Percentiles rank a stretch among this genome's conserved stretches.
Evolutionary conservation across 1,140 invertebrate species (phyloP).

Genomic region (Trypoxylus dichotomus): DNA sequence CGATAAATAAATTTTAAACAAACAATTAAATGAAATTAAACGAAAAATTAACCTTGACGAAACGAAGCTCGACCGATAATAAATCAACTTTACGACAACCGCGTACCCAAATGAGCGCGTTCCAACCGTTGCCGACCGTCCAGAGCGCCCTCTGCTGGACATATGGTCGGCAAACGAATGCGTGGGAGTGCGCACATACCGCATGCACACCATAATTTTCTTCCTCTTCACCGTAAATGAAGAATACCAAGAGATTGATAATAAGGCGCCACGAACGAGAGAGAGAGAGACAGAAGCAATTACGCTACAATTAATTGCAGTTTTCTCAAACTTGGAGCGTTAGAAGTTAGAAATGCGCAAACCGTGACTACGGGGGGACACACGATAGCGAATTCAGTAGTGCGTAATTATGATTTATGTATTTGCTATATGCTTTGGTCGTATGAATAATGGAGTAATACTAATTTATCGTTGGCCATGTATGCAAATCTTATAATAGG

Average conservation of each 20-base stretch:
- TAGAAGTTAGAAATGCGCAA: neutral
- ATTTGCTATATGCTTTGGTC: slow-evolving; percentile 29
- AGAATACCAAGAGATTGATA: neutral
- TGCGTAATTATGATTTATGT: slow-evolving; percentile 36
- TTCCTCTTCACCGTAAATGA: neutral
- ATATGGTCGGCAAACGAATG: neutral
- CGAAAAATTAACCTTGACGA: slow-evolving; percentile 6
- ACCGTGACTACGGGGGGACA: neutral
- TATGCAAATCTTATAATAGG: slow-evolving; percentile 48
- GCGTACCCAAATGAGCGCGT: neutral
- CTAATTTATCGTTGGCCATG: slow-evolving; percentile 45
- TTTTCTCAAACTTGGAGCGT: neutral
- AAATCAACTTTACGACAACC: slow-evolving; percentile 2
- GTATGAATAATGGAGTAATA: slow-evolving; percentile 37
- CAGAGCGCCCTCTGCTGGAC: neutral
- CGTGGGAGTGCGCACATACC: neutral
- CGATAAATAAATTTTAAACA: neutral
- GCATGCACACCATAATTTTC: neutral
- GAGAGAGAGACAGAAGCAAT: neutral
- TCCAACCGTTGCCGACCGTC: neutral
- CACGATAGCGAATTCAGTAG: neutral
- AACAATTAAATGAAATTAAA: slow-evolving; percentile 4
- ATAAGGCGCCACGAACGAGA: neutral
- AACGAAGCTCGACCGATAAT: neutral
- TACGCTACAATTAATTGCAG: neutral